These are phyloP conservation scores for Gallinago media DNA, from an alignment of 2,113 vertebrate genomes.

Conservation along the genomic window DNA sequence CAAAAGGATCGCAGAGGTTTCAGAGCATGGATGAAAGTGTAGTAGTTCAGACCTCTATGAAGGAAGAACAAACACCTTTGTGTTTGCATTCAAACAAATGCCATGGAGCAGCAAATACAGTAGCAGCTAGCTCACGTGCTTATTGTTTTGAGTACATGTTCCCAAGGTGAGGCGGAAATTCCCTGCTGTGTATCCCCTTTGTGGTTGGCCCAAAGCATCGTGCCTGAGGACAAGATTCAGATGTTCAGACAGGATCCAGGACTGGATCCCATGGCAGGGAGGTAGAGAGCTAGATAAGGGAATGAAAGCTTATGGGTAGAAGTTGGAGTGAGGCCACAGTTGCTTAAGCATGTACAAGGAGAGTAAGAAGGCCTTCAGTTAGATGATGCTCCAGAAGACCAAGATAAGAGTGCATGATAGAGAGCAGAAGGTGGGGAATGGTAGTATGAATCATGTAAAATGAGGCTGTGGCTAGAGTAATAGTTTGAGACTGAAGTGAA, in stretches of 20 bases:
- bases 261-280: background rate
- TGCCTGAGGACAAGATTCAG: background rate
- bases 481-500: background rate
- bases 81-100: background rate
- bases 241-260: background rate
- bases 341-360: background rate
- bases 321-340: background rate
- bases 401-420: background rate
- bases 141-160: background rate
- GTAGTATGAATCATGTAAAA: background rate
- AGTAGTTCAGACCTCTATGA: background rate
- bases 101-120: background rate
- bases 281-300: background rate
- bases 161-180: background rate
- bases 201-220: background rate
- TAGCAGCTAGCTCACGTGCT: background rate
- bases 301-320: background rate
- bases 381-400: background rate
- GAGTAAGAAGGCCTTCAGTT: background rate
- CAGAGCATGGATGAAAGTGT: background rate
- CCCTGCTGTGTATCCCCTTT: background rate
- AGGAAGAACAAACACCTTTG: background rate
- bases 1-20: background rate
- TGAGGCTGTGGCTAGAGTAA: accelerated
- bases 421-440: background rate